phyloP scores from a whole-genome alignment of 37 sponge, comb jelly and placozoan genomes.

The Hormiphora californensis region DNA sequence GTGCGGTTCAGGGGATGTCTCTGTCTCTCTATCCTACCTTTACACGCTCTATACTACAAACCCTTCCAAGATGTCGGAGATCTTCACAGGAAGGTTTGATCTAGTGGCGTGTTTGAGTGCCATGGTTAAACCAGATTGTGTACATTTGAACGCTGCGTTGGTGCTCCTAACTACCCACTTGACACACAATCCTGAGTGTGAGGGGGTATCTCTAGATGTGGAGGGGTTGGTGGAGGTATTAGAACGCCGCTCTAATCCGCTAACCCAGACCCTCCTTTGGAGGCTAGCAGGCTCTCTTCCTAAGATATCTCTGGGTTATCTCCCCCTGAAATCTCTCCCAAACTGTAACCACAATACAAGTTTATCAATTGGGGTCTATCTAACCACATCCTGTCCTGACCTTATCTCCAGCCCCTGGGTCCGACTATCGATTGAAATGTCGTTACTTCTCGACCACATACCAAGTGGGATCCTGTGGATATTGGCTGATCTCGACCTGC shows the following conservation, averaged over 20 bases:
- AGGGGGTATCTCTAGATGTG: background rate
- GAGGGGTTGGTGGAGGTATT: background rate
- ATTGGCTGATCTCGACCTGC: background rate
- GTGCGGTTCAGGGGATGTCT: background rate
- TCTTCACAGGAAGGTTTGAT: constrained; percentile 4
- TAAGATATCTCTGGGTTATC: background rate
- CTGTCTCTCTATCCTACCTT: background rate
- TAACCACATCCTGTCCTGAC: background rate
- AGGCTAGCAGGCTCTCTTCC: background rate
- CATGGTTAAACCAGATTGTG: background rate
- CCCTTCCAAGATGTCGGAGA: background rate
- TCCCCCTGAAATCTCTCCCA: background rate
- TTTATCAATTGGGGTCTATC: background rate
- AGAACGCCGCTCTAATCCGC: background rate
- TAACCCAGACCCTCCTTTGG: constrained; percentile 41
- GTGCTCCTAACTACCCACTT: background rate
- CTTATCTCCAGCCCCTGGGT: constrained; percentile 4
- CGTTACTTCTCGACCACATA: background rate
- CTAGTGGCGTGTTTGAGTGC: constrained; percentile 1
- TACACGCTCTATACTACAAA: background rate
- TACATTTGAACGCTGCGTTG: background rate
- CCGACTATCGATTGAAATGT: background rate
- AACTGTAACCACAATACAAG: background rate
- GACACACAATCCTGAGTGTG: background rate
- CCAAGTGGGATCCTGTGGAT: constrained; percentile 27